Base-by-base conservation (phyloP, 1,140 invertebrate species). In the Procambarus virginalis region DNA sequence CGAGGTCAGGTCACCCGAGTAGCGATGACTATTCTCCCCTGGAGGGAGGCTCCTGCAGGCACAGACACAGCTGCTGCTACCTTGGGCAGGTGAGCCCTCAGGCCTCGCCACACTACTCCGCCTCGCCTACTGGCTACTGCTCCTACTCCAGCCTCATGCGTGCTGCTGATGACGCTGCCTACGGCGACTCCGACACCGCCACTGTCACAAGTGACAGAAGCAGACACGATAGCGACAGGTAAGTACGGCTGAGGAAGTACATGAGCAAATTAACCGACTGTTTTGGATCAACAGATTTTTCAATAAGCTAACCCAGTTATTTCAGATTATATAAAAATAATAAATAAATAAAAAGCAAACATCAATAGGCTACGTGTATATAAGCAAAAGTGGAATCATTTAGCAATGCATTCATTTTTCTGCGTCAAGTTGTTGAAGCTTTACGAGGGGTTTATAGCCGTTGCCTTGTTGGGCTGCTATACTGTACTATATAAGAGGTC, bases 141-240 rank as follows among this genome's bases (percentile, higher is more conserved):
- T 20, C 73, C 75, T 60, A 78, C 22, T 60, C 84, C 22, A 77
- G 84, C 55, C 84, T 86, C 20, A 86, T 86, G 84, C 22, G 34
- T 10, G 84, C 73, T 6, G 84, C 84, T 10, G 84, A 86, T 34
- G 84, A 86, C 51, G 22, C 73, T 8, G 76, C 84, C 48, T 86
- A 77, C 51, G 84, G 73, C 5, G 84, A 86, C 34, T 86, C 84
- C 5, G 84, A 86, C 22, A 86, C 84, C 0, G 73, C 84, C 51
- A 76, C 51, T 17, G 84, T 51, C 22, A 22, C 48, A 46, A 86
- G 84, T 34, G 84, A 86, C 75, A 77, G 17, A 17, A 51, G 51
- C 34, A 60, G 17, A 20, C 51, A 77, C 12, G 20, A 55, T 55
- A 10, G 49, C 8, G 68, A 14, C 45, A 84, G 22, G 68, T 34